Evolutionary conservation across 2,888 invertebrate genomes (phyloP), one percentile per base, ranked within the genome.

Genomic region (Pilophorus perplexus): DNA sequence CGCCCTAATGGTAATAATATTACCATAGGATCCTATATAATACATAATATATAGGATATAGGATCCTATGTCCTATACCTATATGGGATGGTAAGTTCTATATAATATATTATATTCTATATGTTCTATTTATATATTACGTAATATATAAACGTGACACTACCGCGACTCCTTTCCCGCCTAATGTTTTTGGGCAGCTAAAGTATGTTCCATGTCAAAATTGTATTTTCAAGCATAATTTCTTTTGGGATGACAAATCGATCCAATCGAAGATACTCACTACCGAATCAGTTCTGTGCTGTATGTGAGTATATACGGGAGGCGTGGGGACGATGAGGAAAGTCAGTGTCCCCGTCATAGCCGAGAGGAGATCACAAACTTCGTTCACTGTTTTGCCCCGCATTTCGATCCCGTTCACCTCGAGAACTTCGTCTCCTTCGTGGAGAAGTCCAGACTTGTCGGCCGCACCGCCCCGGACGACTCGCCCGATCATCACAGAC

Each of bases 351-450:
- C 97, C 97, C 74, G 90, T 88, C 89, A 96, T 91, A 73, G 89
- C 86, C 73, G 93, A 90, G 76, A 97, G 83, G 77, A 98, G 86
- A 77, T 94, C 93, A 81, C 97, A 97, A 75, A 98, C 97, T 78
- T 97, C 96, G 80, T 97, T 94, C 73, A 99, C 93, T 48, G 92
- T 90, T 80, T 96, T 96, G 73, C 97, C 95, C 71, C 95, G 86
- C 89, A 98, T 88, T 75, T 92, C 90, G 68, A 93, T 88, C 28
- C 94, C 94, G 79, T 98, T 98, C 40, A 98, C 94, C 78, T 93
- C 97, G 27, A 98, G 81, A 48, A 95, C 89, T 81, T 98, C 98
- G 76, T 99, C 98, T 67, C 96, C 96, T 79, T 97, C 96, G 76
- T 95, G 95, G 64, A 98, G 80, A 8, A 96, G 81, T 1, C 93